Percentiles rank a stretch among this genome's conserved stretches.
Evolutionary conservation across 2,113 vertebrate species (phyloP).

Genomic region (Prunella himalayana): DNA sequence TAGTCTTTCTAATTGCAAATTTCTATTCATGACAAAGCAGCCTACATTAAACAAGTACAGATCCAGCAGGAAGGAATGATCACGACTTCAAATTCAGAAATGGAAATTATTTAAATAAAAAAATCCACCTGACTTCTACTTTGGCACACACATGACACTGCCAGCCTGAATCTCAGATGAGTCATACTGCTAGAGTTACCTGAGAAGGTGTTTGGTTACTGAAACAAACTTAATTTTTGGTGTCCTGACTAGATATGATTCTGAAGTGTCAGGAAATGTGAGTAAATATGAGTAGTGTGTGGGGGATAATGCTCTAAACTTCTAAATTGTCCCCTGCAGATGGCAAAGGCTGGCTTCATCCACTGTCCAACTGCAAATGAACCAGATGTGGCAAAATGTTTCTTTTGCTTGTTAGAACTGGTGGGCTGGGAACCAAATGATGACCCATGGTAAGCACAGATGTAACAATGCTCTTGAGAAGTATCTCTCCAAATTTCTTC

Average conservation of each 20-base stretch:
- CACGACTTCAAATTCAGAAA: not conserved
- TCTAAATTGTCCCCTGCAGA: conserved; percentile 56
- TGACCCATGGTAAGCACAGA: conserved; percentile 69
- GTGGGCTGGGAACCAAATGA: conserved; percentile 82
- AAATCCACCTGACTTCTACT: not conserved
- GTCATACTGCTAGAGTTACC: not conserved
- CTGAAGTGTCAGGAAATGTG: not conserved
- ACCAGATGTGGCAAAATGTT: conserved; percentile 77
- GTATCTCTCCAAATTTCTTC: not conserved
- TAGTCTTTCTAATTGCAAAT: not conserved
- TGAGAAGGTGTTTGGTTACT: not conserved
- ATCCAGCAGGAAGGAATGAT: not conserved
- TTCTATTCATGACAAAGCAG: not conserved
- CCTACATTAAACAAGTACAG: rapidly evolving
- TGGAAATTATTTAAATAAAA: not conserved
- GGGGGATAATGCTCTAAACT: not conserved
- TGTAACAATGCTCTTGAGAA: not conserved
- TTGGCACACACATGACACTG: rapidly evolving
- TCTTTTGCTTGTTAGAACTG: conserved; percentile 82
- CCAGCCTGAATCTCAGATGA: not conserved
- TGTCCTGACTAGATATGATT: not conserved
- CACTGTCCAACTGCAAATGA: conserved; percentile 72
- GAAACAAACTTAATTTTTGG: not conserved
- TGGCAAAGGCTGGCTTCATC: conserved; percentile 79
- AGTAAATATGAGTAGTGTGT: rapidly evolving